A percentile compares a stretch with the other conserved stretches of the same genome.
These are phyloP conservation scores for Chascanopsetta lugubris DNA, from an alignment of 2,113 vertebrate genomes.

Conservation along the genomic window DNA sequence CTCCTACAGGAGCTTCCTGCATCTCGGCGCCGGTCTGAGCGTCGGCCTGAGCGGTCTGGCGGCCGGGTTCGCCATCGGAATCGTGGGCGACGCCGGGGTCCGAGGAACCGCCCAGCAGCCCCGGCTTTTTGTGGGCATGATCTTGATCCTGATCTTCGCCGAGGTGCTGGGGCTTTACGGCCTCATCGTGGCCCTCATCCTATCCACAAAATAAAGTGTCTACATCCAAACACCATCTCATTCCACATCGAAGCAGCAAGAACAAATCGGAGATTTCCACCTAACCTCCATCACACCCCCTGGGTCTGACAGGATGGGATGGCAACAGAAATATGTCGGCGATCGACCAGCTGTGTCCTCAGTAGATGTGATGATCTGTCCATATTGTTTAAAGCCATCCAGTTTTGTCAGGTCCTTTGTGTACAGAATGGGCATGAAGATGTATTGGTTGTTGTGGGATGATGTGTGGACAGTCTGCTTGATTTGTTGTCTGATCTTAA, in stretches of 20 bases:
- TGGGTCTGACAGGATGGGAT: slow-evolving; percentile 75
- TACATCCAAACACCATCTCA: slow-evolving; percentile 62
- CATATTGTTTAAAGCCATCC: slow-evolving; percentile 73
- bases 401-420: slow-evolving; percentile 70
- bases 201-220: slow-evolving; percentile 92
- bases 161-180: slow-evolving; percentile 98
- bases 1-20: slow-evolving; percentile 91
- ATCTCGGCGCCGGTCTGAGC: slow-evolving; percentile 95
- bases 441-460: slow-evolving; percentile 76
- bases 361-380: slow-evolving; percentile 66
- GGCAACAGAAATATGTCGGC: slow-evolving; percentile 60
- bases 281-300: slow-evolving; percentile 73
- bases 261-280: slow-evolving; percentile 77
- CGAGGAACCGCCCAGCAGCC: slow-evolving; percentile 98
- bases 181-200: slow-evolving; percentile 97
- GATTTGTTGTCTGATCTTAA: slow-evolving; percentile 85
- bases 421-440: slow-evolving; percentile 72
- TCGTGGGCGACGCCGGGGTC: slow-evolving; percentile 95
- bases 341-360: slow-evolving; percentile 52
- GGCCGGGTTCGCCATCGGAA: slow-evolving; percentile 97
- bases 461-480: slow-evolving; percentile 76
- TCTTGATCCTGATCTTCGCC: slow-evolving; percentile 98
- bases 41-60: slow-evolving; percentile 97
- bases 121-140: slow-evolving; percentile 98
- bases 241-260: slow-evolving; percentile 76